A percentile compares a stretch with the other conserved stretches of the same genome.
Evolutionary conservation across 2,888 invertebrate species (phyloP).

Genomic region (Cheiracanthium punctorium): DNA sequence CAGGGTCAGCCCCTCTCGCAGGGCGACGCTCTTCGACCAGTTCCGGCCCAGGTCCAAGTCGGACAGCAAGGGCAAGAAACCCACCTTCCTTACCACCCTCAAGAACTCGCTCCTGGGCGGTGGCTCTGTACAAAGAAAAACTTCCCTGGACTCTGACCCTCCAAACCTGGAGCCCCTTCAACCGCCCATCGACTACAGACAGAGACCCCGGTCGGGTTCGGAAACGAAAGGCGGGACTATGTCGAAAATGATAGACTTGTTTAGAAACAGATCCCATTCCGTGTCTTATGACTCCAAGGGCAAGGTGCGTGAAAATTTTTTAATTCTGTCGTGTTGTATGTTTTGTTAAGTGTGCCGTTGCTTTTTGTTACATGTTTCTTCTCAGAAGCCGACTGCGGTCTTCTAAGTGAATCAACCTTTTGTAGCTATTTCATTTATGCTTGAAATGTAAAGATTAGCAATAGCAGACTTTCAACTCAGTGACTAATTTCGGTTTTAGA

Average conservation of each 20-base stretch:
- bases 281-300: slow-evolving; percentile 49
- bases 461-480: too few species aligned
- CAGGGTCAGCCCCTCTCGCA: slow-evolving; percentile 64
- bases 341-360: too few species aligned
- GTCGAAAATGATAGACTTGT: slow-evolving; percentile 68
- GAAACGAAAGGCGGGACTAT: slow-evolving; percentile 61
- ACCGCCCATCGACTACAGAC: slow-evolving; percentile 30
- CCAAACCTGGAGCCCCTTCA: slow-evolving; percentile 42
- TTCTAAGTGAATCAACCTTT: too few species aligned
- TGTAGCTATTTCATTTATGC: too few species aligned
- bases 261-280: slow-evolving; percentile 63
- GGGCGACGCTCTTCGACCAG: slow-evolving; percentile 82
- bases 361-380: too few species aligned
- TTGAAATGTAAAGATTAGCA: too few species aligned
- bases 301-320: slow-evolving; percentile 49
- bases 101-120: slow-evolving; percentile 78
- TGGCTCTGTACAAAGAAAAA: slow-evolving; percentile 29
- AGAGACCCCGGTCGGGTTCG: slow-evolving; percentile 58
- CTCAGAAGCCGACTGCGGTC: too few species aligned
- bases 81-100: slow-evolving; percentile 88
- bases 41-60: slow-evolving; percentile 86
- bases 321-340: too few species aligned
- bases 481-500: too few species aligned
- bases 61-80: slow-evolving; percentile 81
- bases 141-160: slow-evolving; percentile 26